These are phyloP conservation scores for Cassiopea xamachana DNA, from an alignment of 30 jellyfish, hydroid and myxozoan genomes.

Conservation along the genomic window DNA sequence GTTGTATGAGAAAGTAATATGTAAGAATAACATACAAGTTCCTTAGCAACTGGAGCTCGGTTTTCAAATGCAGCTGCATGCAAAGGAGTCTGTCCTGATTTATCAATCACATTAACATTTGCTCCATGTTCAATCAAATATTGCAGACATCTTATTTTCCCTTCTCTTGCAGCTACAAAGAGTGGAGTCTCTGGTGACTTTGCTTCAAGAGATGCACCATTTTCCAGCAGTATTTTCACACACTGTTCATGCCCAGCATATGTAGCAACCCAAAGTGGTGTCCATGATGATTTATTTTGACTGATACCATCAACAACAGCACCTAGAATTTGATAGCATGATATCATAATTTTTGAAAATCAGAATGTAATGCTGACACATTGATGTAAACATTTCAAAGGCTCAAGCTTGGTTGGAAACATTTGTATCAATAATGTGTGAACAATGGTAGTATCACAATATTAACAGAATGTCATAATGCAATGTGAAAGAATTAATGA, in stretches of 20 bases:
- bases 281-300: slow-evolving; percentile 46
- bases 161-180: slow-evolving; percentile 66
- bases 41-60: slow-evolving; percentile 6
- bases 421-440: no score
- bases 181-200: slow-evolving; percentile 68
- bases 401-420: no score
- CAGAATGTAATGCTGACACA: no score
- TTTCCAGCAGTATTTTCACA: slow-evolving; percentile 24
- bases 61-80: slow-evolving; percentile 31
- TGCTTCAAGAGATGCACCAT: slow-evolving; percentile 58
- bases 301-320: slow-evolving; percentile 59
- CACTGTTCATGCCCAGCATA: slow-evolving; percentile 70
- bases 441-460: no score
- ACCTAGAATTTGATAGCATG: slow-evolving; percentile 8
- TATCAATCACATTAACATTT: slow-evolving; percentile 19
- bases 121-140: slow-evolving; percentile 52
- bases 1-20: no score
- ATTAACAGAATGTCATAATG: no score
- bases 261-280: slow-evolving; percentile 79
- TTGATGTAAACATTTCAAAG: no score
- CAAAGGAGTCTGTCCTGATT: slow-evolving; percentile 25
- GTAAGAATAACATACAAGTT: slow-evolving; percentile 9
- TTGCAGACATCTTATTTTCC: slow-evolving; percentile 25
- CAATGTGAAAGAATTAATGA: no score
- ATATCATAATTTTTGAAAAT: not conserved